A percentile compares a stretch with the other conserved stretches of the same genome.
Conservation (phyloP, 2,888 invertebrate genomes). For the Philereme vetulata region DNA sequence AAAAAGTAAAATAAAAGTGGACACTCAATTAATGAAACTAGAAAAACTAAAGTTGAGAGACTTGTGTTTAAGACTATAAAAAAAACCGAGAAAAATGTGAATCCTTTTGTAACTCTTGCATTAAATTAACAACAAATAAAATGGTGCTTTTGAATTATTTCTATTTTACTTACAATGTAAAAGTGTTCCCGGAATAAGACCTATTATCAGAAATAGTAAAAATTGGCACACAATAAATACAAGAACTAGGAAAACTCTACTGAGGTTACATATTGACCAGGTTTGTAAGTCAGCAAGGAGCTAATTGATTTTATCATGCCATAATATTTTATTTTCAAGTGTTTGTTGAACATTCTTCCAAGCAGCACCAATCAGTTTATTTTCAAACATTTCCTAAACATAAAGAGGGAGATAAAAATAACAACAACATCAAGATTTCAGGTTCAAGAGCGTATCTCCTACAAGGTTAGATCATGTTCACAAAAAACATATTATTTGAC, state of each 20-base stretch:
- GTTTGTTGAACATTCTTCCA: not conserved
- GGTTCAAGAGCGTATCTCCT: not conserved
- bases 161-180: constrained; percentile 27
- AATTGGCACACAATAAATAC: constrained; percentile 28
- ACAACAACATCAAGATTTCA: not conserved
- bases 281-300: not conserved
- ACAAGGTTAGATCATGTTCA: not conserved
- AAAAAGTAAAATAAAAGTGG: not conserved
- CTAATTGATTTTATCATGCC: not conserved
- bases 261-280: not conserved
- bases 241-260: constrained; percentile 13
- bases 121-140: not conserved
- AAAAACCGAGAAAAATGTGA: not conserved
- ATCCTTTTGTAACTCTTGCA: not conserved
- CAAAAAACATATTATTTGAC: constrained; percentile 10
- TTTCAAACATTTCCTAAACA: not conserved
- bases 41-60: not conserved
- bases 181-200: constrained; percentile 33
- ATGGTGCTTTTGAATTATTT: constrained; percentile 12
- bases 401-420: not conserved
- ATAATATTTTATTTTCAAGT: not conserved
- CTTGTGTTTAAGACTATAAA: not conserved
- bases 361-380: not conserved
- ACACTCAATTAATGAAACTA: not conserved
- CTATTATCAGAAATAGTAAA: constrained; percentile 28